Evolutionary conservation across 2,888 invertebrate species (phyloP).

Genomic region (Malthinus flaveolus): DNA sequence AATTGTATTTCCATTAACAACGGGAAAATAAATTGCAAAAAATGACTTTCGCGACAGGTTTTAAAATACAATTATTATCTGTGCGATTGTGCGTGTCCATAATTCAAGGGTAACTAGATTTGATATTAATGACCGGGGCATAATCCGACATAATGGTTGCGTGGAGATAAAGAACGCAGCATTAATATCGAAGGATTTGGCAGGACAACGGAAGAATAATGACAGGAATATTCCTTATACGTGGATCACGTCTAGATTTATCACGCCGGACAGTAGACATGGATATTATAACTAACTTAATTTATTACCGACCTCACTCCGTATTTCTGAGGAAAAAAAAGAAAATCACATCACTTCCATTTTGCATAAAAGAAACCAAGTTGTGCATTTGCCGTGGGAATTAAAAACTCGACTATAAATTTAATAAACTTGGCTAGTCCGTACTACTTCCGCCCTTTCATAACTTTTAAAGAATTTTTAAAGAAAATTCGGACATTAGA

Average conservation of each 20-base stretch:
- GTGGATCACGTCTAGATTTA: slow-evolving; percentile 26
- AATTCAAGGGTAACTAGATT: slow-evolving; percentile 32
- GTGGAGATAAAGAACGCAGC: slow-evolving; percentile 37
- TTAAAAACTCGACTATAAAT: too few species aligned
- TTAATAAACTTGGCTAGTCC: too few species aligned
- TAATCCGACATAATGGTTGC: slow-evolving; percentile 39
- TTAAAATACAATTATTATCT: slow-evolving; percentile 23
- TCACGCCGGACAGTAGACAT: slow-evolving; percentile 15
- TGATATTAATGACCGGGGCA: slow-evolving; percentile 35
- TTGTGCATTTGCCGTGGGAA: too few species aligned
- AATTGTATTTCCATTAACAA: slow-evolving; percentile 5
- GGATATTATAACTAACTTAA: not conserved
- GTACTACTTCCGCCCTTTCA: too few species aligned
- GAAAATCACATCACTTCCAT: not conserved
- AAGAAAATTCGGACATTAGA: too few species aligned
- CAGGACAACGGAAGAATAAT: slow-evolving; percentile 33
- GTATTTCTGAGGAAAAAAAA: not conserved
- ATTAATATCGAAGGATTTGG: slow-evolving; percentile 38
- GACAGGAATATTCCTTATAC: slow-evolving; percentile 31
- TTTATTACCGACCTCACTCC: slow-evolving; percentile 1
- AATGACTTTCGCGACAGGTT: not conserved
- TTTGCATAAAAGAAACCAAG: too few species aligned
- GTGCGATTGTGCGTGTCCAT: slow-evolving; percentile 32
- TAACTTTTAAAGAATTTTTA: too few species aligned
- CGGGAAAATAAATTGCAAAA: slow-evolving; percentile 9